Evolutionary conservation across 1,140 invertebrate genomes (phyloP), one percentile per base, ranked within the genome.

Genomic region (Diorhabda elongata): DNA sequence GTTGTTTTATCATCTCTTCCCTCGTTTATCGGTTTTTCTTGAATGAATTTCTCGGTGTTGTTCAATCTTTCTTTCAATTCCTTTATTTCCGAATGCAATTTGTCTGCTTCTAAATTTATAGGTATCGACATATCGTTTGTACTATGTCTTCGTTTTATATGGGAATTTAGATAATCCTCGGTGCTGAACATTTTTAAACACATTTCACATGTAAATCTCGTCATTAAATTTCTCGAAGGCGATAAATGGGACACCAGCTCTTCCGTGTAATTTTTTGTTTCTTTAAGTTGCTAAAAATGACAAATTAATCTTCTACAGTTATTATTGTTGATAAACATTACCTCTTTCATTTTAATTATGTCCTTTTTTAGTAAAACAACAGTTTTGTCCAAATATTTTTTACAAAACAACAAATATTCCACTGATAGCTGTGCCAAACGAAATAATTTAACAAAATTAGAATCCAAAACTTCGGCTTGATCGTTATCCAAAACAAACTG

Each of bases 331-430:
- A 7, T 26, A 26, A 42, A 59, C 66, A 47, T 58, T 78, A 85
- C 87, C 77, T 88, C 84, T 7, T 85, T 81, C 70, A 86, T 78
- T 9, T 80, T 80, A 61, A 80, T 82, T 4, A 89, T 74, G 77
- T 89, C 87, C 72, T 89, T 86, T 71, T 87, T 86, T 5, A 89
- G 75, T 44, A 88, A 83, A 70, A 85, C 82, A 44, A 90, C 85
- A 74, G 87, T 88, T 61, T 86, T 84, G 76, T 90, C 89, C 47
- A 90, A 83, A 75, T 90, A 88, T 71, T 87, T 87, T 71, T 88
- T 86, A 71, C 88, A 90, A 78, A 89, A 89, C 59, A 89, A 83
- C 71, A 90, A 85, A 81, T 89, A 91, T 73, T 90, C 87, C 3
- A 90, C 84, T 2, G 88, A 83, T n/a, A 91, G 77, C 73, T 91